Conservation (phyloP, 1,140 invertebrate species). For the Drosophila aff. region DNA sequence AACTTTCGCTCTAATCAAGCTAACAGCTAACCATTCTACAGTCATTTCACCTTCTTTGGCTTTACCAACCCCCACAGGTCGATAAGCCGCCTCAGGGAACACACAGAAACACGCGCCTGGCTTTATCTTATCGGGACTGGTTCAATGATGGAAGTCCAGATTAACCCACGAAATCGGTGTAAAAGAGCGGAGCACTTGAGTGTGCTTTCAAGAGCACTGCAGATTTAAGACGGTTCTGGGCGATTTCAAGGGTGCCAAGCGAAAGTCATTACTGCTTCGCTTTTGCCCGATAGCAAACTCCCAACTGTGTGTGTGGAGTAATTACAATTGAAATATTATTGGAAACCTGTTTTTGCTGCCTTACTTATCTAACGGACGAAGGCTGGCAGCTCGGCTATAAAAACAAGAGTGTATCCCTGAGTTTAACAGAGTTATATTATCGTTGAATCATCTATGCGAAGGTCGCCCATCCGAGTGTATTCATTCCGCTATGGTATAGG, state of each 20-base stretch:
- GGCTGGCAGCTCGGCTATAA: slow-evolving; percentile 2
- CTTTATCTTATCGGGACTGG: slow-evolving; percentile 27
- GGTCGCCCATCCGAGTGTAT: background rate
- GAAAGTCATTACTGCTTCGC: slow-evolving; percentile 12
- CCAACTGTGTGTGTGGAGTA: background rate
- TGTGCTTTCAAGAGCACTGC: slow-evolving; percentile 7
- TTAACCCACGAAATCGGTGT: slow-evolving; percentile 31
- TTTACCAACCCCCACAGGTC: slow-evolving; percentile 23
- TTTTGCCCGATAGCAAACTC: background rate
- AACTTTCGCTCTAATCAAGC: slow-evolving; percentile 15
- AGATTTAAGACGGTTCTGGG: slow-evolving; percentile 5
- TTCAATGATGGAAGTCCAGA: slow-evolving; percentile 29
- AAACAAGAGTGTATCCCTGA: slow-evolving; percentile 20
- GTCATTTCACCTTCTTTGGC: slow-evolving; percentile 11
- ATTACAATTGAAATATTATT: slow-evolving; percentile 13
- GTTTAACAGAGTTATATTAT: background rate
- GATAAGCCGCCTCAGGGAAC: slow-evolving; percentile 15
- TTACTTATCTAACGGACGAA: slow-evolving; percentile 20
- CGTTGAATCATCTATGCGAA: slow-evolving; percentile 9
- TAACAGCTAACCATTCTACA: slow-evolving; percentile 8
- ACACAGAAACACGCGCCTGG: slow-evolving; percentile 24
- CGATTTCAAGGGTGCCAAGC: slow-evolving; percentile 21
- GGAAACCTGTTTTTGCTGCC: slow-evolving; percentile 23
- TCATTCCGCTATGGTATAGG: slow-evolving; percentile 12
- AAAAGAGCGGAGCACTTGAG: slow-evolving; percentile 11